These are phyloP conservation scores for Oryzias sinensis DNA, from an alignment of 2,797 vertebrate species.

Conservation along the genomic window DNA sequence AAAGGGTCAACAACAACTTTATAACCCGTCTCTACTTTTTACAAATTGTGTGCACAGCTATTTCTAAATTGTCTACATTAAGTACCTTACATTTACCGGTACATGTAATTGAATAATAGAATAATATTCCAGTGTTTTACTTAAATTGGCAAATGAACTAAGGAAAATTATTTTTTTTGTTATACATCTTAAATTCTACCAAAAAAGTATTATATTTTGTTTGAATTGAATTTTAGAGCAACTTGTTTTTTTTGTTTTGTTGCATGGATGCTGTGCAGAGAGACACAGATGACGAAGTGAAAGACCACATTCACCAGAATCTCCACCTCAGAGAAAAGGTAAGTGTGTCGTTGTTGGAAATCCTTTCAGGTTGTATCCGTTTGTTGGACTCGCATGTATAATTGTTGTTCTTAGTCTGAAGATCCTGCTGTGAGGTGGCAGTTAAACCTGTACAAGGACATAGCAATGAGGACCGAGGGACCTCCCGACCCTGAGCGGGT, in stretches of 20 bases:
- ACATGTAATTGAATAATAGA: too few relatives aligned
- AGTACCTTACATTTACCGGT: too few relatives aligned
- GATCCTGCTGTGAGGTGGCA: slow-evolving; percentile 98
- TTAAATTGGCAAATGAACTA: too few relatives aligned
- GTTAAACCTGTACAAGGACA: slow-evolving; percentile 93
- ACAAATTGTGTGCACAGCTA: too few relatives aligned
- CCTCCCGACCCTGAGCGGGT: slow-evolving; percentile 86
- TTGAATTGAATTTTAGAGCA: not conserved
- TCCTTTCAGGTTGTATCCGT: not conserved
- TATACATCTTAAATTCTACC: too few relatives aligned
- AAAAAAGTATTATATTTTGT: too few relatives aligned
- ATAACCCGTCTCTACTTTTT: too few relatives aligned
- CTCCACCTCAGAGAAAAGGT: slow-evolving; percentile 96
- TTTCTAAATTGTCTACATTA: too few relatives aligned
- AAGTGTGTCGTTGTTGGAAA: slow-evolving; percentile 18
- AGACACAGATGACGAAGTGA: slow-evolving; percentile 97
- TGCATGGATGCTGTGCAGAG: slow-evolving; percentile 76
- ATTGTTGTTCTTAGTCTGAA: slow-evolving; percentile 81
- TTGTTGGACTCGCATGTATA: not conserved
- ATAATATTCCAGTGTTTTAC: too few relatives aligned
- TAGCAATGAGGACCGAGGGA: slow-evolving; percentile 85
- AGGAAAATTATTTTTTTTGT: too few relatives aligned
- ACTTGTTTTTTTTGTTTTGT: not conserved
- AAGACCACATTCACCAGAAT: slow-evolving; percentile 91
- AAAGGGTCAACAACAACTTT: too few relatives aligned